These are phyloP conservation scores for Anthonomus grandis DNA, from an alignment of 1,140 invertebrate species.

Conservation along the genomic window DNA sequence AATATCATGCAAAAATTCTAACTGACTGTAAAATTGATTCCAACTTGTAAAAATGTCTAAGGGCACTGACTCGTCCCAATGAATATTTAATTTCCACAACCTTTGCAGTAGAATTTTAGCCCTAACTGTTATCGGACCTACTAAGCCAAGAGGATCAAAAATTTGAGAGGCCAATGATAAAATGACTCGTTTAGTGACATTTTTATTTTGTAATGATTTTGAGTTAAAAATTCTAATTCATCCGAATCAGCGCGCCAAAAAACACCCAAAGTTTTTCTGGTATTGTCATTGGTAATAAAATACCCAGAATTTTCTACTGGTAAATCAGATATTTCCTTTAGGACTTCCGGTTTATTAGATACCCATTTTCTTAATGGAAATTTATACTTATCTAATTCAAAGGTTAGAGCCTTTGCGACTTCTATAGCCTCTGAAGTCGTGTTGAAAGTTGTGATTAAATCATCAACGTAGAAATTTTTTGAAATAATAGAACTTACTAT, in stretches of 20 bases:
- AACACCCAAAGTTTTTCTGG: constrained; percentile 7
- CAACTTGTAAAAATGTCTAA: too few species aligned
- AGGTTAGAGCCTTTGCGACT: constrained; percentile 18
- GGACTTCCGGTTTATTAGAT: background rate
- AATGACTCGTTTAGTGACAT: constrained; percentile 37
- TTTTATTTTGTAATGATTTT: background rate
- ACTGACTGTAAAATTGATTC: too few species aligned
- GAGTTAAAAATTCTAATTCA: background rate
- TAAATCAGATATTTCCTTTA: background rate
- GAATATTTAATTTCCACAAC: too few species aligned
- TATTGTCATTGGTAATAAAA: background rate
- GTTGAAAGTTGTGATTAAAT: constrained; percentile 45
- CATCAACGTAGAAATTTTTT: constrained; percentile 51
- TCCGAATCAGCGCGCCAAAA: constrained; percentile 3
- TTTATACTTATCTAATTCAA: background rate
- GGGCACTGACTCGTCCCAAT: too few species aligned
- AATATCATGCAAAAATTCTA: too few species aligned
- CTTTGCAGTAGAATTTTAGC: too few species aligned
- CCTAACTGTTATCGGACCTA: too few species aligned
- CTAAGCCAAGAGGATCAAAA: too few species aligned
- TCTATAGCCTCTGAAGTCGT: constrained; percentile 5
- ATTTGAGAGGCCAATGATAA: constrained; percentile 32
- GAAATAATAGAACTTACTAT: constrained; percentile 31
- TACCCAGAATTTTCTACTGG: background rate
- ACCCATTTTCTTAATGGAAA: background rate